phyloP scores from a whole-genome alignment of 2,113 vertebrate genomes.

The Petaurus breviceps region DNA sequence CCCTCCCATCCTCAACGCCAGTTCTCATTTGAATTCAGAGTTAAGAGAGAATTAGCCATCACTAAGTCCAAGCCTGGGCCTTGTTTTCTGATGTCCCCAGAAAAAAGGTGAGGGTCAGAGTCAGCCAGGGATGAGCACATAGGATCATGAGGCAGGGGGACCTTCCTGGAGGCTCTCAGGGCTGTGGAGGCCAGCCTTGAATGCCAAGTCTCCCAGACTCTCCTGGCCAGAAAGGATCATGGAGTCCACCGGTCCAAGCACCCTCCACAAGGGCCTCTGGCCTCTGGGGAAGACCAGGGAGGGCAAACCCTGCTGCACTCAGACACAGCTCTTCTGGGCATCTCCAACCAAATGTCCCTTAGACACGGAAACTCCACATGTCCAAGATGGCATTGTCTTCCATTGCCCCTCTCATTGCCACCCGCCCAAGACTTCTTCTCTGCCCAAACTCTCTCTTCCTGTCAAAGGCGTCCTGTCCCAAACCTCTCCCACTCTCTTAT shows the following conservation, averaged over 20 bases:
- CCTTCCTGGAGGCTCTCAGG: no score
- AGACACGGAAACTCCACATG: not conserved
- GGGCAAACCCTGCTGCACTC: accelerated
- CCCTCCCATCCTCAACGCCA: not conserved
- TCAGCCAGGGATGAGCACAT: not conserved
- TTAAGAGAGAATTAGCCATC: no score
- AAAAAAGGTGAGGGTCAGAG: not conserved
- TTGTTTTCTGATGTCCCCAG: not conserved
- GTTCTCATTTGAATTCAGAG: not conserved
- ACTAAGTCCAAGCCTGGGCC: no score
- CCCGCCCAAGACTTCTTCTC: not conserved
- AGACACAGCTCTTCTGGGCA: not conserved
- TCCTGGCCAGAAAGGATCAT: not conserved
- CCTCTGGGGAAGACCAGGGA: not conserved
- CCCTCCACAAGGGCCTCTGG: no score
- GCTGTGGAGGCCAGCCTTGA: not conserved
- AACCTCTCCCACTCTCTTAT: not conserved
- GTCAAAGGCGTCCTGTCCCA: no score
- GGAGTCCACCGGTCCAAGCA: not conserved
- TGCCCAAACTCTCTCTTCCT: no score
- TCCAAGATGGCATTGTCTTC: no score
- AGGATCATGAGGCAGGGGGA: no score
- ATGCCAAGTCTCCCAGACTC: not conserved
- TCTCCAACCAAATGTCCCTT: no score
- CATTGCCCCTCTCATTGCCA: accelerated